Evolutionary conservation across 2,888 invertebrate genomes (phyloP).

Genomic region (Limnephilus lunatus): DNA sequence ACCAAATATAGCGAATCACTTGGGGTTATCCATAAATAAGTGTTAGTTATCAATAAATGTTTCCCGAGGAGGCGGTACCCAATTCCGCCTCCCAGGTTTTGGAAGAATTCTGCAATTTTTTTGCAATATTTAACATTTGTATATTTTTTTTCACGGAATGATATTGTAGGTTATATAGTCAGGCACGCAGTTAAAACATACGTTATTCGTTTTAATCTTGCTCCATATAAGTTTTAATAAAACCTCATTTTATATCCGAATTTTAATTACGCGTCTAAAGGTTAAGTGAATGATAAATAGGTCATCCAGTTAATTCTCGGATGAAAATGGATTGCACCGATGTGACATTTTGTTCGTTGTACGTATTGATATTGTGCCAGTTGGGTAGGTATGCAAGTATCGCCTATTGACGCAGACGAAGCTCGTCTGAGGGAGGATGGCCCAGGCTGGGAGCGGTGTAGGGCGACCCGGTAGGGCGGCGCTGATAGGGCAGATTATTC

Average conservation of each 20-base stretch:
- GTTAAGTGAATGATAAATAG: background rate
- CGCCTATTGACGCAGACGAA: background rate
- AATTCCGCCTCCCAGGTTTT: too few relatives aligned
- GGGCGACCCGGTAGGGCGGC: constrained; percentile 40
- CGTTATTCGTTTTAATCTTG: background rate
- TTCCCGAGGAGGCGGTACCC: too few relatives aligned
- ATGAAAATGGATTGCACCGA: background rate
- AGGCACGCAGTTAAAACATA: too few relatives aligned
- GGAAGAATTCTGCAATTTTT: too few relatives aligned
- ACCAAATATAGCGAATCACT: too few relatives aligned
- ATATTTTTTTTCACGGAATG: too few relatives aligned
- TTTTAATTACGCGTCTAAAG: background rate
- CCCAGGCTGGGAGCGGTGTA: constrained; percentile 3
- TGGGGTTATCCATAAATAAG: too few relatives aligned
- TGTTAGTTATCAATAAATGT: too few relatives aligned
- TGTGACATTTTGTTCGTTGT: background rate
- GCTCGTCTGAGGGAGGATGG: background rate
- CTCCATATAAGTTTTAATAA: background rate
- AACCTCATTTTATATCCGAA: background rate
- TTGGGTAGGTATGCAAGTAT: background rate
- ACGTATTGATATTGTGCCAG: background rate
- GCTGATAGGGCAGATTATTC: constrained; percentile 64
- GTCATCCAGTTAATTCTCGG: background rate
- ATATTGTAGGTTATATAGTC: too few relatives aligned
- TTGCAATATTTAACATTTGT: too few relatives aligned